Percentiles rank a stretch among this genome's conserved stretches.
These are phyloP conservation scores for Hyles vespertilio DNA, from an alignment of 1,140 invertebrate species.

Conservation along the genomic window DNA sequence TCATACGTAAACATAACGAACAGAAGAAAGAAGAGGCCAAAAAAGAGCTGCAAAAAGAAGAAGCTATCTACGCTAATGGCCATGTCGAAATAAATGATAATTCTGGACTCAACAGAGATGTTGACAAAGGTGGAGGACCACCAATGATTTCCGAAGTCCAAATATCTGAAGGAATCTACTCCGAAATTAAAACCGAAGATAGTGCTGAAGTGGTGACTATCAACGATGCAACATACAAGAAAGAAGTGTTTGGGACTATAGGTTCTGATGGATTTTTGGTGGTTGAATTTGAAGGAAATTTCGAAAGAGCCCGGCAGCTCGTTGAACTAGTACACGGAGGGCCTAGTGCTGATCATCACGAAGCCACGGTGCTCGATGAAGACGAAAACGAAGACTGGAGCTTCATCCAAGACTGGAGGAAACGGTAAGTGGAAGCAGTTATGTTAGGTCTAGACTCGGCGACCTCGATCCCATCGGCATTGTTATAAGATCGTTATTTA, in stretches of 20 bases:
- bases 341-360: constrained; percentile 64
- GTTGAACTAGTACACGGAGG: constrained; percentile 75
- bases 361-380: constrained; percentile 62
- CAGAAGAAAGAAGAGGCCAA: constrained; percentile 54
- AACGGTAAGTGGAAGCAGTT: constrained; percentile 71
- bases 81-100: constrained; percentile 56
- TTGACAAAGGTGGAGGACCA: constrained; percentile 58
- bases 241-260: constrained; percentile 53
- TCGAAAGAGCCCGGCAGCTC: constrained; percentile 77
- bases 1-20: constrained; percentile 71
- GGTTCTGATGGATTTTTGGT: constrained; percentile 78
- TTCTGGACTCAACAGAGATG: constrained; percentile 45
- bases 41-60: constrained; percentile 49
- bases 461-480: constrained; percentile 28
- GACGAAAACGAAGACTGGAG: constrained; percentile 81
- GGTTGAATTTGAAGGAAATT: constrained; percentile 80
- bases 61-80: constrained; percentile 68
- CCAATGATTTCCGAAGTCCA: constrained; percentile 58
- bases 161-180: constrained; percentile 67
- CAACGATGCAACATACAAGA: constrained; percentile 60
- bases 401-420: constrained; percentile 84
- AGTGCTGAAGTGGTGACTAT: constrained; percentile 42
- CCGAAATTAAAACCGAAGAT: constrained; percentile 21
- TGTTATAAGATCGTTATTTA: constrained; percentile 24
- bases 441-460: constrained; percentile 15